Conservation (phyloP, 2,113 vertebrate genomes). For the Microtus richardsoni region DNA sequence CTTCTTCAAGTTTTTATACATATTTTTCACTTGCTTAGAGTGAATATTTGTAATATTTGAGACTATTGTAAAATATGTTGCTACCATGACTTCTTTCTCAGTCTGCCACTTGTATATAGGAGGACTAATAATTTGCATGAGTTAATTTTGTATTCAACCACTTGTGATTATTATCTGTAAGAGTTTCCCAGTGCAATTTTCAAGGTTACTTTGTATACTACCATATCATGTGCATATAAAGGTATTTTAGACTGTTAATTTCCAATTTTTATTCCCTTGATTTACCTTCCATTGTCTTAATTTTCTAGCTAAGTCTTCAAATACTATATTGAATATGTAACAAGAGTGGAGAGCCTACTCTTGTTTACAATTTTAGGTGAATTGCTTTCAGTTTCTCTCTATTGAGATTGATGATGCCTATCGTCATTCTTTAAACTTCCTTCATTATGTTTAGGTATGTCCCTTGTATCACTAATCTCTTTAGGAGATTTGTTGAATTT, state of each 20-base stretch:
- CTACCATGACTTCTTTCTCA: neutral
- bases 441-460: neutral
- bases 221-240: neutral
- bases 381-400: neutral
- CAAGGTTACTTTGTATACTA: neutral
- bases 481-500: neutral
- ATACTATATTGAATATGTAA: neutral
- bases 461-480: neutral
- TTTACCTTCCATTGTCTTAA: neutral
- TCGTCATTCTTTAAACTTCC: neutral
- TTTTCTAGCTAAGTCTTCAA: neutral
- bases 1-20: neutral
- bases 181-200: neutral
- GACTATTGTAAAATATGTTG: neutral
- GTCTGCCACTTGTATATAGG: neutral
- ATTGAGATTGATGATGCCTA: neutral
- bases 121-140: neutral
- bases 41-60: neutral
- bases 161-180: neutral
- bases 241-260: neutral
- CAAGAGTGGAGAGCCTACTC: neutral
- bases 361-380: neutral
- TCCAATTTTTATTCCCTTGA: neutral
- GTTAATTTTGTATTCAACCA: neutral
- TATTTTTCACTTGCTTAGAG: neutral